Evolutionary conservation across 2,113 vertebrate genomes (phyloP), one percentile per base, ranked within the genome.

Genomic region (Nipponia nippon): DNA sequence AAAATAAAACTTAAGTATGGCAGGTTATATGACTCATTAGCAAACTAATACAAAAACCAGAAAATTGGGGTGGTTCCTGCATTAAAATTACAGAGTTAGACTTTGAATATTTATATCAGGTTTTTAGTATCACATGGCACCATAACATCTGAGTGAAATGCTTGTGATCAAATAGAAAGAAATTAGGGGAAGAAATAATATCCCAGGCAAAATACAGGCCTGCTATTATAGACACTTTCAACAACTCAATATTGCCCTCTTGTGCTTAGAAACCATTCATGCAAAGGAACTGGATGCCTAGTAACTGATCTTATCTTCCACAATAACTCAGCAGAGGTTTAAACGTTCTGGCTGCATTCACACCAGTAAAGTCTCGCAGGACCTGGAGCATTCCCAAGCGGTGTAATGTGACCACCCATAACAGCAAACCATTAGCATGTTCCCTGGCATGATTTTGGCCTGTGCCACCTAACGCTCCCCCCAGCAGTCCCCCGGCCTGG

Each of bases 161-260:
- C 42, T 83, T 62, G n/a, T 44, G 84, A 88, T 65, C 44, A 90
- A 89, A 77, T 5, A 91, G 53, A 85, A 93, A 30, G 71, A 92
- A 75, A 90, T 42, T 14, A 1, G 7, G 90, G 38, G 50, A 83
- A 86, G 75, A 63, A 88, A 53, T n/a, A 83, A 62, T 23, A 90
- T 42, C 47, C 59, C 71, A 79, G 47, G n/a, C 15, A 87, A 89
- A 91, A 82, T 7, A 65, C 19, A 77, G 50, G 12, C n/a, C 71
- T 77, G 70, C n/a, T 38, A 46, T 5, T 38, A n/a, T 1, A 62
- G 71, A 65, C 38, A 25, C 53, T 88, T 96, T 87, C 78, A 96
- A 15, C 92, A 93, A 97, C 83, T 92, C 96, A 96, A 96, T 77
- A 96, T 94, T 98, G 97, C 89, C 97, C 98, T 96, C 98, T 97